Evolutionary conservation across 2,888 invertebrate genomes (phyloP), one percentile per base, ranked within the genome.

Genomic region (Trilocha varians): DNA sequence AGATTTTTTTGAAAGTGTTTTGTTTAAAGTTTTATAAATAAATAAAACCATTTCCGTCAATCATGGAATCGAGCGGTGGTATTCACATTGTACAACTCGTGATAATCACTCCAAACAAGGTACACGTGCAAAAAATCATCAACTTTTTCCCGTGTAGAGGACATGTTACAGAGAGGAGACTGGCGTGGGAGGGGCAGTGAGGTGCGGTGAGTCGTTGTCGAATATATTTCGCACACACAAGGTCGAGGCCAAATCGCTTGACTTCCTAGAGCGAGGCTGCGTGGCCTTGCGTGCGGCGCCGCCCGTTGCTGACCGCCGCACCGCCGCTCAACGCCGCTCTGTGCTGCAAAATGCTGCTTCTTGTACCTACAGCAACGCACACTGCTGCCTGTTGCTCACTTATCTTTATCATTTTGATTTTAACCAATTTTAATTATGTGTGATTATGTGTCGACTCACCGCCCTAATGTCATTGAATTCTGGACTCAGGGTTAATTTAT

Each of bases 211-310:
- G 72, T 70, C 64, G 67, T 53, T 59, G 68, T 66, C 72, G 70
- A 82, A 79, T 67, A 73, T 83, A 77, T 78, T 83, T 80, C 76
- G 77, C 79, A 73, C 61, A 65, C 52, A 65, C 78, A 84, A 83
- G 83, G 82, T 80, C 79, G 77, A 80, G 84, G 83, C 70, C 72
- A 61, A 61, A 73, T 67, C 69, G 68, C 65, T 83, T 78, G 76
- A 83, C 82, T 85, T 85, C 84, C 84, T 83, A 79, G 78, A 78
- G 71, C 73, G 70, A 57, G 53, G 54, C 58, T 59, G 61, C 46
- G 48, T 49, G 65, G 58, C 68, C 68, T 65, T 61, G 67, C 52
- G 60, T 32, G 11, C 39, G 32, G 42, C 37, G 49, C 44, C 47
- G 42, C 40, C 33, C 36, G 58, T 63, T 52, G 46, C 50, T 46